Percentiles rank a stretch among this genome's conserved stretches.
Conservation (phyloP, 1,140 invertebrate genomes). For the Cardiocondyla obscurior region DNA sequence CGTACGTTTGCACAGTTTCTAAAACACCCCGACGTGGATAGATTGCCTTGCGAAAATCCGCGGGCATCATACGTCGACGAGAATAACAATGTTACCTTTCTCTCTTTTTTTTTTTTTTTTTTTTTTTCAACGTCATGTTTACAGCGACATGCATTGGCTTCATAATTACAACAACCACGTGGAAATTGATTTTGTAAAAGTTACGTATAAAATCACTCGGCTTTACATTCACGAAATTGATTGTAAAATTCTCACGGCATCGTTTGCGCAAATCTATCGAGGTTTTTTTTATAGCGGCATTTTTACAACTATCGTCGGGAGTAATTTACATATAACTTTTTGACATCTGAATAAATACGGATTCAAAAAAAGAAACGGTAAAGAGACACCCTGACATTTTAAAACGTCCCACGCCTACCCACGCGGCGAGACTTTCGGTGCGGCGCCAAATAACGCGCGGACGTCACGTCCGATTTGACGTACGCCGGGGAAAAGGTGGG, state of each 20-base stretch:
- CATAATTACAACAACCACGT: too few relatives aligned
- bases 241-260: too few relatives aligned
- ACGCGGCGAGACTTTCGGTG: not conserved
- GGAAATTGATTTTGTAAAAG: too few relatives aligned
- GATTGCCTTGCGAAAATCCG: not conserved
- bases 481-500: not conserved
- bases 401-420: slow-evolving; percentile 11
- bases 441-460: not conserved
- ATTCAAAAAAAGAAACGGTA: not conserved
- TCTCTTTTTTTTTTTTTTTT: slow-evolving; percentile 37
- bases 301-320: too few relatives aligned
- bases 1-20: slow-evolving; percentile 28
- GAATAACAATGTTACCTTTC: slow-evolving; percentile 9
- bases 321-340: too few relatives aligned
- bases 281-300: too few relatives aligned
- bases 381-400: slow-evolving; percentile 7
- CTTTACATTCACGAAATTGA: too few relatives aligned
- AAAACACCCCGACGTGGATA: slow-evolving; percentile 6
- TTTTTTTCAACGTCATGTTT: not conserved
- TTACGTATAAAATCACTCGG: too few relatives aligned
- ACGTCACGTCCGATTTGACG: slow-evolving; percentile 43
- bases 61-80: not conserved
- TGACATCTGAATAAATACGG: too few relatives aligned
- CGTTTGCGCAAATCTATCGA: too few relatives aligned
- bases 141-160: not conserved